phyloP scores from a whole-genome alignment of 2,797 vertebrate genomes.

The Spheniscus humboldti region DNA sequence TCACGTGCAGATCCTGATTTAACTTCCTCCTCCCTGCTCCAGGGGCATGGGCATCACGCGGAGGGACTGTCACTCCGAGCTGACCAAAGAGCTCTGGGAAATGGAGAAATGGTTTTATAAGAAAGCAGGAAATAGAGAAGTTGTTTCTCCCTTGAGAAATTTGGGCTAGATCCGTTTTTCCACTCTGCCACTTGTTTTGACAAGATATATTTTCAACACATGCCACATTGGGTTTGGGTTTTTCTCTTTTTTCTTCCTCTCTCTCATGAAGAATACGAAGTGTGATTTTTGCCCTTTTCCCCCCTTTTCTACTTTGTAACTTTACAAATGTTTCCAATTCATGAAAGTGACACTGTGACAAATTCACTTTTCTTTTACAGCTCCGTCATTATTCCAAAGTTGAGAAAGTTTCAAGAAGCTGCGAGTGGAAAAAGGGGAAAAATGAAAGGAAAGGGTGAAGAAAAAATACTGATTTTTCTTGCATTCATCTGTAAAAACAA shows the following conservation, averaged over 20 bases:
- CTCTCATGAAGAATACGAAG: background rate
- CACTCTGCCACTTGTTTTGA: background rate
- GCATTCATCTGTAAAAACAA: background rate
- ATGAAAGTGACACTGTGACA: slow-evolving; percentile 19
- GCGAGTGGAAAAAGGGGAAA: background rate
- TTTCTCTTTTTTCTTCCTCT: background rate
- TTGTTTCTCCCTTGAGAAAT: background rate
- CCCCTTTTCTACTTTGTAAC: background rate
- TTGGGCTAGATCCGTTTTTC: background rate
- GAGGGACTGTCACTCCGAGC: background rate
- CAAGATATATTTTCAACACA: background rate
- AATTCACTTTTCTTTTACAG: slow-evolving; percentile 13
- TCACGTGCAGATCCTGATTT: background rate
- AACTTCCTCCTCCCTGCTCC: background rate
- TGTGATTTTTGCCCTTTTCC: background rate
- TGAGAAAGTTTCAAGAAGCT: background rate
- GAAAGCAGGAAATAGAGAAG: background rate
- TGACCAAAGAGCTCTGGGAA: background rate
- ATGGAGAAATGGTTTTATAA: background rate
- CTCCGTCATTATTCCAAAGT: background rate
- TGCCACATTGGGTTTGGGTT: background rate
- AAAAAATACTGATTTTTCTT: background rate
- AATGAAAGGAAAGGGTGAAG: background rate
- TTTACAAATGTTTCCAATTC: slow-evolving; percentile 8
- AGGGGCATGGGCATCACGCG: background rate